A percentile compares a stretch with the other conserved stretches of the same genome.
Conservation (phyloP, 2,797 vertebrate genomes). For the Micrastur ruficollis region DNA sequence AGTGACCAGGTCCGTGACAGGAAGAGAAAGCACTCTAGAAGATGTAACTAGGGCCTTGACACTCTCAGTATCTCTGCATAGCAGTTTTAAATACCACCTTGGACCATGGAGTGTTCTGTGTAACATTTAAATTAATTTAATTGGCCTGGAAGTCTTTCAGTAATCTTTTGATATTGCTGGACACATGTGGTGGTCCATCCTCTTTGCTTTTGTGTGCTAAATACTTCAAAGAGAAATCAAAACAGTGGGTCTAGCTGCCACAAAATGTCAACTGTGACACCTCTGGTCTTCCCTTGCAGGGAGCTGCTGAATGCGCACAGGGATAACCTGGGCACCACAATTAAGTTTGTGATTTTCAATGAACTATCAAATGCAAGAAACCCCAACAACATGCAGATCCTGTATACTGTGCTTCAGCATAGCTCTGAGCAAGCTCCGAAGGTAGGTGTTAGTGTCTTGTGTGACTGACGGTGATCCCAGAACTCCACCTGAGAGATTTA, state of each 20-base stretch:
- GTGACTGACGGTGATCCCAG: neutral
- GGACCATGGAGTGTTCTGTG: neutral
- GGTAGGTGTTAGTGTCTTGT: slow-evolving; percentile 67
- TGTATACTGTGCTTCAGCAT: slow-evolving; percentile 93
- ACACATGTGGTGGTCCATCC: rapidly evolving
- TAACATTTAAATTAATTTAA: neutral
- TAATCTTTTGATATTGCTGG: neutral
- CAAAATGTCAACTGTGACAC: neutral
- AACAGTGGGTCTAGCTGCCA: neutral
- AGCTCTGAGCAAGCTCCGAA: slow-evolving; percentile 95
- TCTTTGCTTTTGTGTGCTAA: neutral
- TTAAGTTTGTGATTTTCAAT: slow-evolving; percentile 98
- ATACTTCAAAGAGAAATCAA: neutral
- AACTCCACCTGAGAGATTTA: rapidly evolving
- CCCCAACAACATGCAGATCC: slow-evolving; percentile 98
- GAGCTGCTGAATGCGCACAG: slow-evolving; percentile 92
- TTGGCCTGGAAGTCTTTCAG: neutral
- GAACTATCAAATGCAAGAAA: slow-evolving; percentile 96
- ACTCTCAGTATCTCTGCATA: neutral
- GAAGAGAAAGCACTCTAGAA: neutral
- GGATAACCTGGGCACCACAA: slow-evolving; percentile 94
- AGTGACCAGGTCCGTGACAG: neutral
- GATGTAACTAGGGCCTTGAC: neutral
- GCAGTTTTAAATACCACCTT: neutral
- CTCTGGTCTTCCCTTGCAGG: slow-evolving; percentile 65